Evolutionary conservation across 2,797 vertebrate species (phyloP).

Genomic region (Remorina albescens): DNA sequence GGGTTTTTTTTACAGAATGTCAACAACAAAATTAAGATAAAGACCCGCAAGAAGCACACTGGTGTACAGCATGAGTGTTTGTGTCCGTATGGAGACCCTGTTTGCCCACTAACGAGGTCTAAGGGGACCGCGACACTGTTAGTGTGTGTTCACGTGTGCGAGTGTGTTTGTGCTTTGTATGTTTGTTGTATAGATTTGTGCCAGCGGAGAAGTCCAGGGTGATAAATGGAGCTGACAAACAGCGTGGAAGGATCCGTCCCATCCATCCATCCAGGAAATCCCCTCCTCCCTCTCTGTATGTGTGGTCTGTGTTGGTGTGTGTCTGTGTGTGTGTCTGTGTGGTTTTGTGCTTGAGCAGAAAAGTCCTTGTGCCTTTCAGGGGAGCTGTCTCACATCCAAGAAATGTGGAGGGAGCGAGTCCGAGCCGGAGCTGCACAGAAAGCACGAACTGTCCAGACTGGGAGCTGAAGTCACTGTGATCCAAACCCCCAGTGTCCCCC

Average conservation of each 20-base stretch:
- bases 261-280: slow-evolving; percentile 41
- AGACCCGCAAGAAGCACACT: slow-evolving; percentile 63
- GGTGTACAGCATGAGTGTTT: slow-evolving; percentile 68
- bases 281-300: slow-evolving; percentile 23
- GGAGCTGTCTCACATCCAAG: slow-evolving; percentile 62
- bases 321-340: no score
- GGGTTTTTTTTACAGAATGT: slow-evolving; percentile 62
- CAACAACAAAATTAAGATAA: slow-evolving; percentile 54
- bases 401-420: slow-evolving; percentile 50
- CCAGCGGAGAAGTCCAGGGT: slow-evolving; percentile 42
- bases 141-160: slow-evolving; percentile 22
- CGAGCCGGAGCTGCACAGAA: slow-evolving; percentile 43
- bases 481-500: slow-evolving; percentile 51
- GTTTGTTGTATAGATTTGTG: slow-evolving; percentile 47
- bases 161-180: slow-evolving; percentile 29
- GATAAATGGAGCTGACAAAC: slow-evolving; percentile 65
- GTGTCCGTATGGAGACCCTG: slow-evolving; percentile 70
- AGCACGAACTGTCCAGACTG: slow-evolving; percentile 43
- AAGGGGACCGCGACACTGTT: slow-evolving; percentile 20
- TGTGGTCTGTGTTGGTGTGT: slow-evolving; percentile 15
- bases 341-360: slow-evolving; percentile 29
- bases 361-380: slow-evolving; percentile 43
- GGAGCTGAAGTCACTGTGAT: slow-evolving; percentile 55
- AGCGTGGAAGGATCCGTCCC: slow-evolving; percentile 47
- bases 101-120: slow-evolving; percentile 68